These are phyloP conservation scores for Drosophila lutescens DNA, from an alignment of 2,888 invertebrate genomes.

Conservation along the genomic window DNA sequence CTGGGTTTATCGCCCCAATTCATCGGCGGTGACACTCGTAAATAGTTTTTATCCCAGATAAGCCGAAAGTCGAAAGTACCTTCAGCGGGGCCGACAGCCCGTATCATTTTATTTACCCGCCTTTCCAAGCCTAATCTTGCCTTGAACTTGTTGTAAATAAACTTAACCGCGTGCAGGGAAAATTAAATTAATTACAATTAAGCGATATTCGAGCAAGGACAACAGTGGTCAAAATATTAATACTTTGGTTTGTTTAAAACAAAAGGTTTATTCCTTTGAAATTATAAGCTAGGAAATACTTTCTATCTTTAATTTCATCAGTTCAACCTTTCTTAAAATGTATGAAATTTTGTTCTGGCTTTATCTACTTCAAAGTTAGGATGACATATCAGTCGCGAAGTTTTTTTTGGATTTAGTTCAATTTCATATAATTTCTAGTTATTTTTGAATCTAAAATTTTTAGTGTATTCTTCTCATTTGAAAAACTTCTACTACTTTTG, in stretches of 20 bases:
- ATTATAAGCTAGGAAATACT: too few species aligned
- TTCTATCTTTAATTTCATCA: too few species aligned
- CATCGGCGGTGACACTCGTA: slow-evolving; percentile 31
- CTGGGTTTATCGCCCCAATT: slow-evolving; percentile 25
- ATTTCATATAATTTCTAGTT: too few species aligned
- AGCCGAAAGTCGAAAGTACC: not conserved
- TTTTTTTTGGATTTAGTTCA: too few species aligned
- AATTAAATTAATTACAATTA: not conserved
- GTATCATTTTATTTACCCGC: not conserved
- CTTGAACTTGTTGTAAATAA: slow-evolving; percentile 28
- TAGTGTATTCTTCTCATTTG: too few species aligned
- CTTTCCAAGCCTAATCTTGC: slow-evolving; percentile 1
- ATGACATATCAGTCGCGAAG: too few species aligned
- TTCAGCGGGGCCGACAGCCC: not conserved
- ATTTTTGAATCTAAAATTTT: too few species aligned
- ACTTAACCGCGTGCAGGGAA: slow-evolving; percentile 1
- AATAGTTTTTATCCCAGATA: slow-evolving; percentile 43
- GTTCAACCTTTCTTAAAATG: too few species aligned
- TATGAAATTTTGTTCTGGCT: too few species aligned
- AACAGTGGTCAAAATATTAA: not conserved
- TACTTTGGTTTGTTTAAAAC: too few species aligned
- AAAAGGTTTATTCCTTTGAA: too few species aligned
- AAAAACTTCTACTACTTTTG: not conserved
- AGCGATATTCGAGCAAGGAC: not conserved
- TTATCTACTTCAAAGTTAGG: too few species aligned